phyloP scores from a whole-genome alignment of 2,113 vertebrate genomes.

The Petroica traversi region DNA sequence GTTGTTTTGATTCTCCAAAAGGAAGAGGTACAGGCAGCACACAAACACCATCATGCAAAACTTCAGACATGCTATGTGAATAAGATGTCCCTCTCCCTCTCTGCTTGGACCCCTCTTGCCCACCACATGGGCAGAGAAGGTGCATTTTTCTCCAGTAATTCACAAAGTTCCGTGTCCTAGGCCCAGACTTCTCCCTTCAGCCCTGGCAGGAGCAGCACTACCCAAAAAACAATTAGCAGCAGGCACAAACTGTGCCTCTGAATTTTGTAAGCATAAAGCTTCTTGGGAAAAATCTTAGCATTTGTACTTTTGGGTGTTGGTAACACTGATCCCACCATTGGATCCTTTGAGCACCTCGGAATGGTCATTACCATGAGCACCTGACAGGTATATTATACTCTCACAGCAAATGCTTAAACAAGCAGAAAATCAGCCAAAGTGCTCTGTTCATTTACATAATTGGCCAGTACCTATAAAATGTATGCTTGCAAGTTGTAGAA shows the following conservation, averaged over 20 bases:
- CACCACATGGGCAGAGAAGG: not conserved
- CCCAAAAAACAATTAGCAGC: not conserved
- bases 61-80: not conserved
- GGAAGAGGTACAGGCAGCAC: not conserved
- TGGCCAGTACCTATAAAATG: not conserved
- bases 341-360: not conserved
- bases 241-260: not conserved
- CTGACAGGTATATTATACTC: not conserved
- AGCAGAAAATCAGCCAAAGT: not conserved
- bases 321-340: not conserved
- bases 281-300: not conserved
- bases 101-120: not conserved
- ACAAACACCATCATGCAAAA: accelerated
- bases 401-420: not conserved
- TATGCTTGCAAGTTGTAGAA: not conserved
- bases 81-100: not conserved
- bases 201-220: not conserved
- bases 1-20: not conserved
- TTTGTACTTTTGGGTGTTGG: not conserved
- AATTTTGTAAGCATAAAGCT: not conserved
- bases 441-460: not conserved
- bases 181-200: not conserved
- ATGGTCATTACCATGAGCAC: not conserved
- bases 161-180: not conserved
- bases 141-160: accelerated